These are phyloP conservation scores for Temnothorax rugatulus DNA, from an alignment of 2,888 invertebrate genomes.

Conservation along the genomic window DNA sequence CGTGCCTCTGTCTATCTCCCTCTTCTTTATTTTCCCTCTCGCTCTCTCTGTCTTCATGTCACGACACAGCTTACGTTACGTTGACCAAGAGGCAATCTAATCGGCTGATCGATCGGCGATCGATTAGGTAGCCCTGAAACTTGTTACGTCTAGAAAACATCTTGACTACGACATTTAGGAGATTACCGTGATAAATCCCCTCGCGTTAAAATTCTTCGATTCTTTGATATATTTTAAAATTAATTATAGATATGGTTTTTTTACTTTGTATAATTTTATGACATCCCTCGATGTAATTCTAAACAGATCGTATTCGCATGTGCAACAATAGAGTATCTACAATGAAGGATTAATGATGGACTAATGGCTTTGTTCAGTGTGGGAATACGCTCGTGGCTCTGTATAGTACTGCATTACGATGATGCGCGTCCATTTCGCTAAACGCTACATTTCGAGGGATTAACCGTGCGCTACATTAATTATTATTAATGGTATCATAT, in stretches of 20 bases:
- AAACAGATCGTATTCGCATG: conserved; percentile 52
- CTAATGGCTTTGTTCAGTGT: conserved; percentile 58
- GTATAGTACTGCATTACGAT: conserved; percentile 57
- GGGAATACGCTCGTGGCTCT: conserved; percentile 47
- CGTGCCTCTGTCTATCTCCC: conserved; percentile 25
- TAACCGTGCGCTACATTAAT: conserved; percentile 57
- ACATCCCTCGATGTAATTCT: conserved; percentile 48
- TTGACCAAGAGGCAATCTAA: conserved; percentile 36
- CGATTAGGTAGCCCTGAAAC: conserved; percentile 4
- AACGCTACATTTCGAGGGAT: conserved; percentile 58
- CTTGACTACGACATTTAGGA: not conserved
- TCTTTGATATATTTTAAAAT: not conserved
- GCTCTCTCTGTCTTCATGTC: conserved; percentile 30
- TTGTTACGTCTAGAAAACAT: conserved; percentile 19
- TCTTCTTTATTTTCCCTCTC: not conserved
- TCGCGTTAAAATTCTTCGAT: not conserved
- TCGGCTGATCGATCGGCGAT: conserved; percentile 41
- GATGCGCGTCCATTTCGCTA: conserved; percentile 57
- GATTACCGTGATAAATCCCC: not conserved
- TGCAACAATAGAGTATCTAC: conserved; percentile 54
- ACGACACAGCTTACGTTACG: conserved; percentile 33
- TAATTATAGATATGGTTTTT: not conserved
- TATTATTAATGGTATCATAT: conserved; percentile 59
- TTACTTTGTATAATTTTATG: conserved; percentile 37
- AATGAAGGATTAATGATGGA: conserved; percentile 59